These are phyloP conservation scores for Pharmacophagus antenor DNA, from an alignment of 2,888 invertebrate species.

Conservation along the genomic window DNA sequence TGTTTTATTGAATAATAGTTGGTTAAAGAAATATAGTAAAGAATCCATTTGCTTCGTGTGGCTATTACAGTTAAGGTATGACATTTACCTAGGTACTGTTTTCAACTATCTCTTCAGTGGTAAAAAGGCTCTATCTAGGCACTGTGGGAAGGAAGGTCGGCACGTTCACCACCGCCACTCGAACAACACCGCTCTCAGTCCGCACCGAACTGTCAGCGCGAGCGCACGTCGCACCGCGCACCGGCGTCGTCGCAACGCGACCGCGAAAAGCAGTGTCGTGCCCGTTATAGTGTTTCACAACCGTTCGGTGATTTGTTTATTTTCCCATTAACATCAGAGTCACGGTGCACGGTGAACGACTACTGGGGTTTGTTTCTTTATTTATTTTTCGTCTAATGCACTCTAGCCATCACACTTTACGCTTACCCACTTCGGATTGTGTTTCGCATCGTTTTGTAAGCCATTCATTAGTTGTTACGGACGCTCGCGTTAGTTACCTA, in stretches of 20 bases:
- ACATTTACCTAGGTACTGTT: neutral
- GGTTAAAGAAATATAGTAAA: too few species aligned
- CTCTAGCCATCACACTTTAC: slow-evolving; percentile 51
- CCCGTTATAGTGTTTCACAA: slow-evolving; percentile 71
- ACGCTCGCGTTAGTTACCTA: slow-evolving; percentile 63
- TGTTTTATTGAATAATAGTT: too few species aligned
- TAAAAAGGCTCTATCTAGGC: slow-evolving; percentile 67
- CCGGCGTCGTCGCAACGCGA: slow-evolving; percentile 46
- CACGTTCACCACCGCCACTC: slow-evolving; percentile 62
- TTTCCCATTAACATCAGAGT: slow-evolving; percentile 49
- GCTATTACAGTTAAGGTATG: neutral
- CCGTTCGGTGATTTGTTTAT: slow-evolving; percentile 58
- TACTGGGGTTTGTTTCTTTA: slow-evolving; percentile 64
- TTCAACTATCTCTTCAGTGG: slow-evolving; percentile 48
- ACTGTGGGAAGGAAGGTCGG: slow-evolving; percentile 75
- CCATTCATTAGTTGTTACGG: slow-evolving; percentile 67
- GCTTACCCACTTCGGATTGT: slow-evolving; percentile 48
- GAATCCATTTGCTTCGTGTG: too few species aligned
- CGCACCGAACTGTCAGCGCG: slow-evolving; percentile 70
- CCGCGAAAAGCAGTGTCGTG: slow-evolving; percentile 66
- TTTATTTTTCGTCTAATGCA: slow-evolving; percentile 43
- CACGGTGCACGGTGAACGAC: slow-evolving; percentile 50
- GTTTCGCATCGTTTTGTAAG: slow-evolving; percentile 66
- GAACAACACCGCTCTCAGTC: slow-evolving; percentile 66
- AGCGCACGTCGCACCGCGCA: slow-evolving; percentile 57